A percentile compares a stretch with the other conserved stretches of the same genome.
Conservation (phyloP, 1,140 invertebrate genomes). For the Drosophila yakuba region DNA sequence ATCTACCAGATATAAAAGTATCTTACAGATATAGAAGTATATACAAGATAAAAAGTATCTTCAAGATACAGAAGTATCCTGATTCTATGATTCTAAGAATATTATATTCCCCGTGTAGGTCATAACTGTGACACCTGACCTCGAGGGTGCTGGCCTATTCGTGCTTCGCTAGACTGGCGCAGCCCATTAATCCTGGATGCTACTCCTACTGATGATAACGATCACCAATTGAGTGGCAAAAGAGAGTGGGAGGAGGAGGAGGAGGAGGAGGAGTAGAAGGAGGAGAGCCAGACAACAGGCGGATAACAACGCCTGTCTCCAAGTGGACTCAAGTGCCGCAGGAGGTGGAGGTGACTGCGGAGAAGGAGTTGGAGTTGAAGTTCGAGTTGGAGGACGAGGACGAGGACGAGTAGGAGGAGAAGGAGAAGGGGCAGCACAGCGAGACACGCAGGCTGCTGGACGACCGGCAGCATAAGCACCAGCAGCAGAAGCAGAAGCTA, state of each 20-base stretch:
- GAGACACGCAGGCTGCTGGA: constrained; percentile 74
- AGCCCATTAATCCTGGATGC: constrained; percentile 37
- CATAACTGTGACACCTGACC: not conserved
- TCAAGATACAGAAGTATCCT: not conserved
- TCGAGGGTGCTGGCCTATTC: constrained; percentile 1
- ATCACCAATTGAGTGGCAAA: constrained; percentile 43
- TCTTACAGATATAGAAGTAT: not conserved
- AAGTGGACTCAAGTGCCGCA: constrained; percentile 73
- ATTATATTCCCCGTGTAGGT: not conserved
- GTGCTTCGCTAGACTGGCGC: not conserved
- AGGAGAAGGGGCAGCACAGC: constrained; percentile 22
- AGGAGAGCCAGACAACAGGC: constrained; percentile 38
- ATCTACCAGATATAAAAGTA: too few species aligned
- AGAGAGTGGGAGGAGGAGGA: constrained; percentile 10
- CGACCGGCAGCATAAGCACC: constrained; percentile 9
- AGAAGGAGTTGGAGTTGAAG: not conserved
- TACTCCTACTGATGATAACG: constrained; percentile 45
- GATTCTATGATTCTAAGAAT: not conserved
- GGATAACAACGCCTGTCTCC: constrained; percentile 68
- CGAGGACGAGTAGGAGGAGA: not conserved
- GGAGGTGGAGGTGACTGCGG: not conserved
- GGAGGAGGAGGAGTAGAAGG: constrained; percentile 12
- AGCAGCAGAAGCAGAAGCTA: constrained; percentile 57
- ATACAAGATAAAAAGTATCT: not conserved
- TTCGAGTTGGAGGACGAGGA: not conserved